Evolutionary conservation across 1,140 invertebrate species (phyloP).

Genomic region (Zaprionus taronus): DNA sequence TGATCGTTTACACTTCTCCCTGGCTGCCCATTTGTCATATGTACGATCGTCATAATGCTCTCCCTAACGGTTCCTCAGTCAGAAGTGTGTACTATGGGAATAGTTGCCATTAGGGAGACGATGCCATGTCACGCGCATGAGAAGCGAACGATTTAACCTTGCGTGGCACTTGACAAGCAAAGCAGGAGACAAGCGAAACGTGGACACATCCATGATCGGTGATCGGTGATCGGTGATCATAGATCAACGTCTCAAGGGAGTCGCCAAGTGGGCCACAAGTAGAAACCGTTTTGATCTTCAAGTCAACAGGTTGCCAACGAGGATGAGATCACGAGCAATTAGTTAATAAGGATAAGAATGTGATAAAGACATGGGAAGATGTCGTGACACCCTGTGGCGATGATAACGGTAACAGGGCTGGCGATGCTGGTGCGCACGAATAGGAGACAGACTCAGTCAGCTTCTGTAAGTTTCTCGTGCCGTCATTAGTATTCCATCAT

Average conservation of each 20-base stretch:
- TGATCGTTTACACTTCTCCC: constrained; percentile 22
- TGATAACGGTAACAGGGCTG: constrained; percentile 3
- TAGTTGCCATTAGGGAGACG: constrained; percentile 56
- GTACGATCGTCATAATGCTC: constrained; percentile 38
- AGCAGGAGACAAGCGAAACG: constrained; percentile 37
- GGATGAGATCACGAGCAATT: constrained; percentile 64
- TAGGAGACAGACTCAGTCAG: not conserved
- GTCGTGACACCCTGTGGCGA: constrained; percentile 49
- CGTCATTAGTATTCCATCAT: constrained; percentile 7
- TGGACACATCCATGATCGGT: constrained; percentile 56
- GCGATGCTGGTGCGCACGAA: constrained; percentile 5
- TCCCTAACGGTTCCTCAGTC: constrained; percentile 42
- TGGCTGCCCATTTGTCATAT: constrained; percentile 59
- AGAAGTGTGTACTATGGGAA: constrained; percentile 58
- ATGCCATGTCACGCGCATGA: constrained; percentile 37
- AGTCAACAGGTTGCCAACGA: constrained; percentile 54
- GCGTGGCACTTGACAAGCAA: constrained; percentile 52
- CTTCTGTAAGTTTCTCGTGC: not conserved
- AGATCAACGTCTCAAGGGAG: constrained; percentile 44
- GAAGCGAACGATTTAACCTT: constrained; percentile 61
- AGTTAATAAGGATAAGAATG: constrained; percentile 47
- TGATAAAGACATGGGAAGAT: constrained; percentile 6
- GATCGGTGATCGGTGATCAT: constrained; percentile 34
- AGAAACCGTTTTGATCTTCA: constrained; percentile 38
- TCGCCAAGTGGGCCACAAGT: not conserved